Base-by-base conservation (phyloP, 2,888 invertebrate genomes). In the Dryadula phaetusa region DNA sequence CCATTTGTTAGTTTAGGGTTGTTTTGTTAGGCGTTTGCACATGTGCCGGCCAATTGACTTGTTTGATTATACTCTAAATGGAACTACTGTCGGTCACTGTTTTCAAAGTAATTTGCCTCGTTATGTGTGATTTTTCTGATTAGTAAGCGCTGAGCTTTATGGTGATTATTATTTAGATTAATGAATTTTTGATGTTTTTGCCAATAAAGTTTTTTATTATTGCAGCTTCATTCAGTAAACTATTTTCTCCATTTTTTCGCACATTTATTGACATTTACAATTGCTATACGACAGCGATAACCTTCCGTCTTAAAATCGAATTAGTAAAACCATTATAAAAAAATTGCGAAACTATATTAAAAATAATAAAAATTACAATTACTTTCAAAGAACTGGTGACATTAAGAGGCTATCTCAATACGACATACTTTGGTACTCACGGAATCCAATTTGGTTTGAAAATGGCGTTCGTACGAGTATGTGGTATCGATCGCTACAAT, bases 1-100 rank as follows among this genome's bases (percentile, higher is more conserved):
- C 47, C 67, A 72, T 75, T 71, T 74, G 76, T 76, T 76, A 71
- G 75, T 72, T 74, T 74, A 76, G 76, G 76, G 72, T 70, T 72
- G 69, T 74, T 72, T 67, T 66, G 73, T 69, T 65, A 71, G 72
- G 66, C 68, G 42, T 34, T 44, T 49, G 62, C 68, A 62, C 64
- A 68, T 64, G 66, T 61, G 60, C 67, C 53, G 60, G 64, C 28
- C 67, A 67, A 70, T 72, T 69, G 67, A 64, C 66, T 69, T 70
- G 68, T 71, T 74, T 75, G 70, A 74, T 75, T 72, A 67, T 66
- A 69, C 69, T 64, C 71, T 66, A 58, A 73, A 68, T 49, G 61
- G 56, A 54, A 64, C 71, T 70, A 69, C 67, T 67, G 69, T 47
- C 56, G 53, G 64, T 63, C 64, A 34, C n/a, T 53, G 49, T 60